Evolutionary conservation across 2,113 vertebrate species (phyloP).

Genomic region (Phalacrocorax carbo): DNA sequence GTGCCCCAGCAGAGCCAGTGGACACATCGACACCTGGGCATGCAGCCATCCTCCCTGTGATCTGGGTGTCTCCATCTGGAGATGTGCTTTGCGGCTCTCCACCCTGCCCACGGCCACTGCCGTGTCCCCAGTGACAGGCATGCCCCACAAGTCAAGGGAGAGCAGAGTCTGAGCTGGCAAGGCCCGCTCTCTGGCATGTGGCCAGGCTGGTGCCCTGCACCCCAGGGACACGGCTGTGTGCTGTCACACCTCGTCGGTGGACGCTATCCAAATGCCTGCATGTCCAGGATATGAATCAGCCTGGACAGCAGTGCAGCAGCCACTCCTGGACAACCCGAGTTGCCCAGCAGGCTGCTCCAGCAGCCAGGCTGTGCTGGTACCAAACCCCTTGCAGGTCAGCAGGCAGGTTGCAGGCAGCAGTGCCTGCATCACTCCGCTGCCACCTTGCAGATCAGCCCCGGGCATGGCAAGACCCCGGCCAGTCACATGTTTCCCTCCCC

Average conservation of each 20-base stretch:
- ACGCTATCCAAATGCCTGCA: conserved; percentile 1
- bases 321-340: not conserved
- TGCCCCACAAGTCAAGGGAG: not conserved
- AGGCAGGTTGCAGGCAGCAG: not conserved
- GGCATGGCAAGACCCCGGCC: not conserved
- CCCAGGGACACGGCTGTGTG: not conserved
- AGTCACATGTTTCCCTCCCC: not conserved
- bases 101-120: not conserved
- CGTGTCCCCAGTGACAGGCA: not conserved
- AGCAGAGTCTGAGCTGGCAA: not conserved
- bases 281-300: conserved; percentile 52
- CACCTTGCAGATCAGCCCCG: not conserved
- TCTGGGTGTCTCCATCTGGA: not conserved
- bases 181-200: rapidly evolving
- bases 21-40: not conserved
- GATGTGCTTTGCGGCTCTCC: not conserved
- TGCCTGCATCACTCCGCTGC: not conserved
- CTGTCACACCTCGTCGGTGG: not conserved
- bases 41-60: not conserved
- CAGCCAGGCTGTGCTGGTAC: not conserved
- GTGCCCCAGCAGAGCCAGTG: not conserved
- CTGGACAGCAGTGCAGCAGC: not conserved
- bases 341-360: not conserved
- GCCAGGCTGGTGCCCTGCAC: not conserved
- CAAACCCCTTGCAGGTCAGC: not conserved